Evolutionary conservation across 64 coral and sea anemone species (phyloP).

Genomic region (Montipora efflorescens): DNA sequence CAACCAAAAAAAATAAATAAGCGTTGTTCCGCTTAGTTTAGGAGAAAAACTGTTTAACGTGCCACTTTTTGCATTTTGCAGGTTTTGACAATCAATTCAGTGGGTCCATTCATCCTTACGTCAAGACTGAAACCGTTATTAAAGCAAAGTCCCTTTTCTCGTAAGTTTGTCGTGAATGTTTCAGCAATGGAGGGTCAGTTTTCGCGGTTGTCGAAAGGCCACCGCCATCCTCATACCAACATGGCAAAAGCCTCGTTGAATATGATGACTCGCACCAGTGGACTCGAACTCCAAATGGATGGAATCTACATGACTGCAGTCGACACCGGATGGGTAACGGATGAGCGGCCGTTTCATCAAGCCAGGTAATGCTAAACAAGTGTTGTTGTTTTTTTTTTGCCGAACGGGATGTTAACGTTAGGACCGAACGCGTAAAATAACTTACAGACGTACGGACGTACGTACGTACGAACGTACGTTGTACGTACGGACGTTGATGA

Average conservation of each 20-base stretch:
- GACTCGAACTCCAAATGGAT: constrained; percentile 46
- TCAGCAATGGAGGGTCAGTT: constrained; percentile 64
- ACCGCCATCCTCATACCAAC: constrained; percentile 53
- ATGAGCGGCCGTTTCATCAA: constrained; percentile 52
- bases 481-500: no score
- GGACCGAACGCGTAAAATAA: no score
- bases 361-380: neutral
- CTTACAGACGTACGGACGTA: no score
- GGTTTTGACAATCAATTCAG: constrained; percentile 49
- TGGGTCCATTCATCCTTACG: constrained; percentile 47
- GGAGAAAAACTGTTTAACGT: no score
- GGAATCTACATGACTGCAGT: constrained; percentile 55
- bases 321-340: constrained; percentile 54
- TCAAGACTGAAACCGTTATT: constrained; percentile 44
- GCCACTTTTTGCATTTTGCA: neutral
- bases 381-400: no score
- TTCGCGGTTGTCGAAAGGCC: constrained; percentile 17
- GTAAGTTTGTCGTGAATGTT: constrained; percentile 54
- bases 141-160: constrained; percentile 27
- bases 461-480: no score
- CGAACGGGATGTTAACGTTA: no score
- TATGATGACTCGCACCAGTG: constrained; percentile 59
- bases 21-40: no score
- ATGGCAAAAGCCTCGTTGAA: constrained; percentile 56
- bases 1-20: no score